phyloP scores from a whole-genome alignment of 30 jellyfish, hydroid and myxozoan genomes.

The Aurelia aurita region DNA sequence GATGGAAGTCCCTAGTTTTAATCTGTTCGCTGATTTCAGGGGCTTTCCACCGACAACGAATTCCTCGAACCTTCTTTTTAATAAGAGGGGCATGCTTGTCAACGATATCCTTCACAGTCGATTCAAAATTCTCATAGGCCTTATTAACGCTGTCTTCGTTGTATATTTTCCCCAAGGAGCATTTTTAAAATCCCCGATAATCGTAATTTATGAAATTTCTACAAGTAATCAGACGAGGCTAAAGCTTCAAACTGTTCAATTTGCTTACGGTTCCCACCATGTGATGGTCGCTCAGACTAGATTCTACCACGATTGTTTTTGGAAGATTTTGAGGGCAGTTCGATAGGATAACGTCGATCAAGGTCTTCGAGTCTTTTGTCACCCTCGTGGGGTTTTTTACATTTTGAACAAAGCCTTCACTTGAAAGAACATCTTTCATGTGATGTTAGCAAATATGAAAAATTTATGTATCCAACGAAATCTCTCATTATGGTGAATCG shows the following conservation, averaged over 20 bases:
- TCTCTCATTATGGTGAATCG: too few species aligned
- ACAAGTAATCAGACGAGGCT: constrained; percentile 16
- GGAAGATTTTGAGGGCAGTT: constrained; percentile 29
- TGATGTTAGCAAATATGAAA: too few species aligned
- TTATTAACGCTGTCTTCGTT: not conserved
- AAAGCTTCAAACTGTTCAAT: constrained; percentile 36
- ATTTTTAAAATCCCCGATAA: constrained; percentile 16
- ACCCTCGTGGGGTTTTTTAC: constrained; percentile 57
- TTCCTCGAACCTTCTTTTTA: constrained; percentile 26
- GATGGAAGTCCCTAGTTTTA: constrained; percentile 39
- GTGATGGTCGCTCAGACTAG: constrained; percentile 42
- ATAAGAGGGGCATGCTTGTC: constrained; percentile 42
- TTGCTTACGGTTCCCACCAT: constrained; percentile 48
- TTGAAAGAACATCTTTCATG: too few species aligned
- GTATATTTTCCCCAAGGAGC: constrained; percentile 19
- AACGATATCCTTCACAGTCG: not conserved
- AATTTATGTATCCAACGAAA: too few species aligned
- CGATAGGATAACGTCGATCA: constrained; percentile 10
- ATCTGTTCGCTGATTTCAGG: constrained; percentile 26
- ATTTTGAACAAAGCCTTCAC: too few species aligned
- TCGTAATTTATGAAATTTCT: not conserved
- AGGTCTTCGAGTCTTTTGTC: constrained; percentile 11
- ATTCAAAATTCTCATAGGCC: constrained; percentile 15
- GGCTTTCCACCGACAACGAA: constrained; percentile 43
- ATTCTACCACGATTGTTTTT: constrained; percentile 2